phyloP scores from a whole-genome alignment of 2,888 invertebrate species.

The Ectobius pallidus region DNA sequence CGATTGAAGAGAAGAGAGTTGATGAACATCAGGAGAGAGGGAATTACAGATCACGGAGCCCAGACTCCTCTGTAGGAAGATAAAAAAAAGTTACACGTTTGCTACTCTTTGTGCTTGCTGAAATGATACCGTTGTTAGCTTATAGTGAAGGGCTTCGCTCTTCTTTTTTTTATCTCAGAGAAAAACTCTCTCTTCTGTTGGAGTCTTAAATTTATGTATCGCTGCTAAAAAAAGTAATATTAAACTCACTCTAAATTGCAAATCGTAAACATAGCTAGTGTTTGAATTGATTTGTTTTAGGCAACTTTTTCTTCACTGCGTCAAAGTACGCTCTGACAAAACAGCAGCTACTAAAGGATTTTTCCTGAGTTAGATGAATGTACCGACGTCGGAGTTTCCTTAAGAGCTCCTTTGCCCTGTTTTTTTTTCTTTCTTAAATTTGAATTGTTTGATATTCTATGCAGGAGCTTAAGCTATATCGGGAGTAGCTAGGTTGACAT shows the following conservation, averaged over 20 bases:
- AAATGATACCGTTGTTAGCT: not conserved
- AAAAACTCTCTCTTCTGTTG: not conserved
- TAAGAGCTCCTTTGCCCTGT: not conserved
- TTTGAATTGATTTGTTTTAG: constrained; percentile 15
- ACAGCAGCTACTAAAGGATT: not conserved
- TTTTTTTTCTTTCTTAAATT: no score
- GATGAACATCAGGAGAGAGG: constrained; percentile 29
- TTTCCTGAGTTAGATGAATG: not conserved
- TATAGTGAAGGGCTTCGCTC: not conserved
- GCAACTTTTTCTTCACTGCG: not conserved
- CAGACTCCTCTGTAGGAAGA: not conserved
- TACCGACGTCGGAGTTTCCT: not conserved
- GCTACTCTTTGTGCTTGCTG: not conserved
- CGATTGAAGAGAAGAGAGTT: constrained; percentile 23
- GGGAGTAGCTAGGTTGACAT: no score
- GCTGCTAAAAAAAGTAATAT: constrained; percentile 9
- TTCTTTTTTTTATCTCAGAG: no score
- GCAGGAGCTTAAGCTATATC: no score
- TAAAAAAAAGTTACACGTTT: not conserved
- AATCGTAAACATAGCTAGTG: not conserved
- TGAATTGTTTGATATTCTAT: no score
- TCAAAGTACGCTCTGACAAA: not conserved
- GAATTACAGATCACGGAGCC: constrained; percentile 21
- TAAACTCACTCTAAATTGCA: constrained; percentile 18
- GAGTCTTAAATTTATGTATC: constrained; percentile 7